These are phyloP conservation scores for Pentalonia nigronervosa DNA, from an alignment of 1,140 invertebrate genomes.

Conservation along the genomic window DNA sequence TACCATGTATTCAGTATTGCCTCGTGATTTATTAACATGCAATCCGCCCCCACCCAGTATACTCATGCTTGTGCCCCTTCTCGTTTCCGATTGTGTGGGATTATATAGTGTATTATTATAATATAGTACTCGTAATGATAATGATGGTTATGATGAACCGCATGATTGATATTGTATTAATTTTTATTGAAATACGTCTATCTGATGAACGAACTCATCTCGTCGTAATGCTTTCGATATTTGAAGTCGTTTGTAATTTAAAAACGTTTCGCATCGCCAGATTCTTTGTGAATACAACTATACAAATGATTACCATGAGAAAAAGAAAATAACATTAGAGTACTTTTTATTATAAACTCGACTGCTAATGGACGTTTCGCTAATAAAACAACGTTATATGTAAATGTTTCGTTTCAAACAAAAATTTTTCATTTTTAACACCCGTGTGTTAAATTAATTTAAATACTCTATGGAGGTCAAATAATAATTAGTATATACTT, in stretches of 20 bases:
- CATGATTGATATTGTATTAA: constrained; percentile 51
- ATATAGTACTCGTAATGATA: constrained; percentile 34
- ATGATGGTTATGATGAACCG: constrained; percentile 46
- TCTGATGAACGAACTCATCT: background rate
- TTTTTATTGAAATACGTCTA: constrained; percentile 3
- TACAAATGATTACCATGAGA: background rate
- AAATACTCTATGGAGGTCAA: background rate
- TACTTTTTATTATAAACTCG: background rate
- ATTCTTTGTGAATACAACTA: background rate
- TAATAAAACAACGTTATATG: background rate
- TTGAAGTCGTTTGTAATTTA: background rate
- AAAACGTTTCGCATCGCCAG: background rate
- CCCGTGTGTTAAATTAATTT: background rate
- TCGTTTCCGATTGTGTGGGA: constrained; percentile 38
- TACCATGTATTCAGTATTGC: constrained; percentile 44
- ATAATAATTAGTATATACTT: background rate
- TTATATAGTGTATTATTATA: background rate
- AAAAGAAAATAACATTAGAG: constrained; percentile 5
- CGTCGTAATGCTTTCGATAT: background rate
- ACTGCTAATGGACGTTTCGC: background rate
- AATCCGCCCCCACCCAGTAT: background rate
- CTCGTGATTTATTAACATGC: constrained; percentile 52
- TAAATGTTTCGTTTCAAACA: background rate
- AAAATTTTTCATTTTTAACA: background rate
- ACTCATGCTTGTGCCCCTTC: background rate